Evolutionary conservation across 2,888 invertebrate genomes (phyloP), one percentile per base, ranked within the genome.

Genomic region (Orchesellides sinensis): DNA sequence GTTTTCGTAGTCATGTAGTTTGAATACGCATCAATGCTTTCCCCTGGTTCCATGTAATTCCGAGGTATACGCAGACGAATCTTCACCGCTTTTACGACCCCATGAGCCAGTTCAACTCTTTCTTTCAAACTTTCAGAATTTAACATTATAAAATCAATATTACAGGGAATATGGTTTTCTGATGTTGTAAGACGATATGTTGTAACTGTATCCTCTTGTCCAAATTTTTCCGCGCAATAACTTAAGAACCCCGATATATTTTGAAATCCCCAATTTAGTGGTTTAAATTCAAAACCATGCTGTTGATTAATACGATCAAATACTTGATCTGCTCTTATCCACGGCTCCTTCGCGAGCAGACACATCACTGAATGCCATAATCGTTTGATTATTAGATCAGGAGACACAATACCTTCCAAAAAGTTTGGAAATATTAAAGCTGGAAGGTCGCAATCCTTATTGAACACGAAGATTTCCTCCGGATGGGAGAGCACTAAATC

Each of bases 241-340:
- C 2, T 14, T 6, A 75, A 4, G 40, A 75, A 66, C 0, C 19
- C 25, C 0, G 14, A 23, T 0, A 40, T 23, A 25, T 10, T 23
- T 3, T n/a, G 0, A 65, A 47, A 75, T 5, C n/a, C 63, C 75
- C 65, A 75, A 23, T 66, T 0, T 0, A 6, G 2, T 0, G 56
- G 54, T 8, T 56, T 49, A 66, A 75, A 75, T 0, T 56, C 5
- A 17, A 75, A 25, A 1, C 54, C 54, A 25, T 54, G 40, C 2
- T 8, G 12, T 3, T n/a, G 0, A 21, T 66, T 29, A 0, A 66
- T n/a, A 5, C 14, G 1, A 5, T 49, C 3, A 25, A 66, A 66
- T 14, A 75, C 3, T 2, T 35, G 6, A 10, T 29, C 12, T 19
- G 14, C 19, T 19, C 3, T 0, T 14, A 63, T 29, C 5, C 12